Percentiles rank a stretch among this genome's conserved stretches.
Conservation (phyloP, 2,113 vertebrate species). For the Menura novaehollandiae region DNA sequence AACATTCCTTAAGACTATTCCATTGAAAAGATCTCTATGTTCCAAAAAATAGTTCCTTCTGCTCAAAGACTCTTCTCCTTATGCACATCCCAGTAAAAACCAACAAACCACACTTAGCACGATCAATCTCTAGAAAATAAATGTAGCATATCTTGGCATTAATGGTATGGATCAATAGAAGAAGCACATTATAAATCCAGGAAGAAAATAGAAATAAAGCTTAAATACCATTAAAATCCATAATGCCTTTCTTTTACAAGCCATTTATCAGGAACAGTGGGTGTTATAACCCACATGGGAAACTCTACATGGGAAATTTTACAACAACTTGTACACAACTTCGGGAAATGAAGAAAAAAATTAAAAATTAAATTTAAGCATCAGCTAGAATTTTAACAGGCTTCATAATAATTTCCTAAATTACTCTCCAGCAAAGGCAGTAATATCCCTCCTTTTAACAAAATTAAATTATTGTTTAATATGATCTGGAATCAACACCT, state of each 20-base stretch:
- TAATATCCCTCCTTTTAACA: not conserved
- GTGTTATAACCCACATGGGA: not conserved
- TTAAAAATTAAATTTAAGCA: not conserved
- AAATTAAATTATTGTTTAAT: not conserved
- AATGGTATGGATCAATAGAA: constrained; percentile 6
- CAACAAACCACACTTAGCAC: not conserved
- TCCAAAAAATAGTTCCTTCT: not conserved
- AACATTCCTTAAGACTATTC: not conserved
- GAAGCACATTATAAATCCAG: not conserved
- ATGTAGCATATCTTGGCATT: not conserved
- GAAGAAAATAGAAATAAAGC: constrained; percentile 8
- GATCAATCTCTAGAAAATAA: not conserved
- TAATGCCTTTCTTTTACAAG: not conserved
- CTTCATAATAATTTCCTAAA: not conserved
- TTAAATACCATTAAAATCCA: constrained; percentile 4
- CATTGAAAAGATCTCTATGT: not conserved
- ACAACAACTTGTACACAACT: not conserved
- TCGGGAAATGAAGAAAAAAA: not conserved
- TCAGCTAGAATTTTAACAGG: not conserved
- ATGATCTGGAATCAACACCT: not conserved
- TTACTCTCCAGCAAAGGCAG: not conserved
- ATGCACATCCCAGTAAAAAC: not conserved
- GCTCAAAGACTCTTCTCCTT: not conserved
- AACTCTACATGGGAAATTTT: not conserved
- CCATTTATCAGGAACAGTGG: not conserved